Conservation (phyloP, 2,797 vertebrate species). For the Mastacembelus armatus region DNA sequence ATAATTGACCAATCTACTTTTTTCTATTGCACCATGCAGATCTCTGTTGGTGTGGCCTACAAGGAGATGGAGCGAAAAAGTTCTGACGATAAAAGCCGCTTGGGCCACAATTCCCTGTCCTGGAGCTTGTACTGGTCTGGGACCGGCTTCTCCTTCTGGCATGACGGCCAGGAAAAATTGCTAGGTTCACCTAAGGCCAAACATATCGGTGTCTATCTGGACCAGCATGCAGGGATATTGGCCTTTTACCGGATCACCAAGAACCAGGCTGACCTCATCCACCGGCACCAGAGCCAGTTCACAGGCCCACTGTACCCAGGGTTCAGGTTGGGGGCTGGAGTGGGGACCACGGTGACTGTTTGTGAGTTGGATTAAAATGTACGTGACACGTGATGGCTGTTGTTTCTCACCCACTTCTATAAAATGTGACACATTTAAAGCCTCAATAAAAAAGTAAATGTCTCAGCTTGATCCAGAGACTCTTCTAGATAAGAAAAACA, state of each 20-base stretch:
- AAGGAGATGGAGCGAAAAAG: constrained; percentile 76
- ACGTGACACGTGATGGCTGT: not conserved
- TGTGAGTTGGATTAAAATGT: constrained; percentile 73
- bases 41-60: constrained; percentile 81
- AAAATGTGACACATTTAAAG: not conserved
- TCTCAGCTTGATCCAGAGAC: not conserved
- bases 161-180: constrained; percentile 74
- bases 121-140: constrained; percentile 87
- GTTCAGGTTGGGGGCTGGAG: constrained; percentile 81
- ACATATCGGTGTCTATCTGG: constrained; percentile 83
- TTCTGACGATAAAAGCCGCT: constrained; percentile 73
- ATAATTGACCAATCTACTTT: not conserved
- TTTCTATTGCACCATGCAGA: constrained; percentile 49
- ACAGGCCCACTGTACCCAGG: constrained; percentile 80
- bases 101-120: constrained; percentile 83
- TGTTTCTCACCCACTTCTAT: constrained; percentile 5
- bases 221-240: constrained; percentile 81
- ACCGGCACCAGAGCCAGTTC: constrained; percentile 77
- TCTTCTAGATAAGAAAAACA: not conserved
- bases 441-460: not conserved
- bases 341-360: constrained; percentile 68
- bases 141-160: constrained; percentile 83
- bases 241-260: constrained; percentile 81
- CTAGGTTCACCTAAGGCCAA: constrained; percentile 77
- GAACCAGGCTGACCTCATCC: constrained; percentile 78